A percentile compares a stretch with the other conserved stretches of the same genome.
Evolutionary conservation across 1,140 invertebrate species (phyloP).

Genomic region (Drosophila sucinea): DNA sequence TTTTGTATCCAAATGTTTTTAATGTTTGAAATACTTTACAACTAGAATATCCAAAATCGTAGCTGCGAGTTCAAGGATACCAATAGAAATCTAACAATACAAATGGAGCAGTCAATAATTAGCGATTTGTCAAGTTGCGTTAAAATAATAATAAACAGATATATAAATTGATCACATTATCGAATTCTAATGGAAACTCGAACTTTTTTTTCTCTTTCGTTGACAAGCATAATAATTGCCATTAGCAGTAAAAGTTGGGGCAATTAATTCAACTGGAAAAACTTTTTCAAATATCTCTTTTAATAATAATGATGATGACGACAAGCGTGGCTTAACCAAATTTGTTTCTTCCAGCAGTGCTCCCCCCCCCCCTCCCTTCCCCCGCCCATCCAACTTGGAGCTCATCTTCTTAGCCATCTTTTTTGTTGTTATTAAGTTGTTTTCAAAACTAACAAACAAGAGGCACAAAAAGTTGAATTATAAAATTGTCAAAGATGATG

Average conservation of each 20-base stretch:
- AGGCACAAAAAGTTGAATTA: slow-evolving; percentile 72
- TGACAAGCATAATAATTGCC: slow-evolving; percentile 1
- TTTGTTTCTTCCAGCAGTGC: not conserved
- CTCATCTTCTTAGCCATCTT: slow-evolving; percentile 9
- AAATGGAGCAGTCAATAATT: too few relatives aligned
- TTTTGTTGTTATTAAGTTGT: slow-evolving; percentile 71
- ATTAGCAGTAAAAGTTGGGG: not conserved
- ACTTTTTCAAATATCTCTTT: slow-evolving; percentile 6
- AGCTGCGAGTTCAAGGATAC: too few relatives aligned
- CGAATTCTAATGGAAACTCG: not conserved
- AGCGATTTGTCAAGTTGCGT: too few relatives aligned
- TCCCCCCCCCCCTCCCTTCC: too few relatives aligned
- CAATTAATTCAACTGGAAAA: slow-evolving; percentile 10
- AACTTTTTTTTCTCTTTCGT: not conserved
- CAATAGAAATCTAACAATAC: too few relatives aligned
- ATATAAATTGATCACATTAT: not conserved
- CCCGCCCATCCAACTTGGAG: not conserved
- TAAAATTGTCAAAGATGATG: slow-evolving; percentile 68
- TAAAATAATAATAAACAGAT: not conserved
- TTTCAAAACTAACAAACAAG: slow-evolving; percentile 61
- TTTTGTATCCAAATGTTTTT: too few relatives aligned
- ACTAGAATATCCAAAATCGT: too few relatives aligned
- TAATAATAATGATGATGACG: slow-evolving; percentile 7
- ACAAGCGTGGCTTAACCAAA: slow-evolving; percentile 2
- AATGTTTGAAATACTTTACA: too few relatives aligned